Conservation (phyloP, 37 sponge, comb jelly and placozoan genomes). For the Ephydatia muelleri region DNA sequence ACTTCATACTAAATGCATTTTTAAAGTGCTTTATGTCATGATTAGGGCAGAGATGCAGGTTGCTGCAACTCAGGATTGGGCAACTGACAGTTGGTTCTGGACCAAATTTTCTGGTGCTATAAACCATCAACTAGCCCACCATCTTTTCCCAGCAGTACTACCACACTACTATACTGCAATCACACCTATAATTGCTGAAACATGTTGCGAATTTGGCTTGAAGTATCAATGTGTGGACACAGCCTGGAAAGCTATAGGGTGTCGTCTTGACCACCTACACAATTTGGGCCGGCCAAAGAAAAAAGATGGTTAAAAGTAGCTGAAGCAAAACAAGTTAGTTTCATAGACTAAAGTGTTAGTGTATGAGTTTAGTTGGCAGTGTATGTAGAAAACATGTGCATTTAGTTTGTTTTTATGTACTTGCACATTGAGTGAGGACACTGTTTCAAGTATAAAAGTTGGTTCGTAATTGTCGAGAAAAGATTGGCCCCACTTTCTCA, state of each 20-base stretch:
- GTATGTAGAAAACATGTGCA: no score
- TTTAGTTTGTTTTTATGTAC: neutral
- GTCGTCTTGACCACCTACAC: constrained; percentile 28
- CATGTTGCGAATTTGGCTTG: constrained; percentile 32
- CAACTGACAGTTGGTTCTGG: constrained; percentile 37
- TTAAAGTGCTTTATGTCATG: no score
- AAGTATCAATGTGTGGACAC: constrained; percentile 1
- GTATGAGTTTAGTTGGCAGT: no score
- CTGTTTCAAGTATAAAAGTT: no score
- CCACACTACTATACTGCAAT: constrained; percentile 10
- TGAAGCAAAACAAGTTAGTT: no score
- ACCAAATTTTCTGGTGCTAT: constrained; percentile 26
- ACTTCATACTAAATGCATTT: no score
- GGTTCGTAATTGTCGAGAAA: no score
- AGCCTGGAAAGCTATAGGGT: constrained; percentile 7
- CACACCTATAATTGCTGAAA: constrained; percentile 33
- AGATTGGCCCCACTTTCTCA: no score
- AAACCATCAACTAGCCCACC: constrained; percentile 34
- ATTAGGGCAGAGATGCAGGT: constrained; percentile 46
- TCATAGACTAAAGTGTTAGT: no score
- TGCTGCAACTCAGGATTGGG: constrained; percentile 34
- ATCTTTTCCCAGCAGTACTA: constrained; percentile 25
- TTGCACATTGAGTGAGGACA: no score
- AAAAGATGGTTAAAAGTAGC: no score
- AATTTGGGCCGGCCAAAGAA: constrained; percentile 18